Evolutionary conservation across 2,797 vertebrate genomes (phyloP).

Genomic region (Chloroceryle amazona): DNA sequence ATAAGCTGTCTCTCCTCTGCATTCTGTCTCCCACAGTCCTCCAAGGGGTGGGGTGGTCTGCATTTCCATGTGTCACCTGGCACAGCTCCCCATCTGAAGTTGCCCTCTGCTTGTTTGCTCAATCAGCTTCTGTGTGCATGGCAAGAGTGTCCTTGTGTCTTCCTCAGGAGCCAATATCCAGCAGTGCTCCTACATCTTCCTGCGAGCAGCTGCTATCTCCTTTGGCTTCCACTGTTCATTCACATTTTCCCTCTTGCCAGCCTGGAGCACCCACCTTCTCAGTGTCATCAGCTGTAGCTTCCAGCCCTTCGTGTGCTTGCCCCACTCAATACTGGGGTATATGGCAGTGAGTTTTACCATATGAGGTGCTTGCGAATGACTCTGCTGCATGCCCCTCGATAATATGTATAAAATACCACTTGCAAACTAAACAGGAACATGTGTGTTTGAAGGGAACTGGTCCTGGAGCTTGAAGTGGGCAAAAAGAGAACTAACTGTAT

Average conservation of each 20-base stretch:
- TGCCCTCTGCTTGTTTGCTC: background rate
- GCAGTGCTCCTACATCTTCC: background rate
- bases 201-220: background rate
- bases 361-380: background rate
- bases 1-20: background rate
- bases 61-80: background rate
- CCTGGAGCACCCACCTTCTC: background rate
- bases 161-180: background rate
- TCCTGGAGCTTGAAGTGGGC: background rate
- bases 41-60: background rate
- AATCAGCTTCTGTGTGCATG: background rate
- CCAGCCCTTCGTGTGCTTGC: background rate
- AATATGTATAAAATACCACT: background rate
- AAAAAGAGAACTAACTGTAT: background rate
- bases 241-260: background rate
- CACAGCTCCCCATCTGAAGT: background rate
- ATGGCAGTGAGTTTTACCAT: background rate
- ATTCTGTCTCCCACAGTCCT: background rate
- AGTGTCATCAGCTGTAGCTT: background rate
- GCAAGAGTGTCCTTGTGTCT: background rate
- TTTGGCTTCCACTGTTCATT: background rate
- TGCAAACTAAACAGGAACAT: background rate
- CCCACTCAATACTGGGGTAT: background rate
- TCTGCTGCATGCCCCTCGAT: rapidly evolving
- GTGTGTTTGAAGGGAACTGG: background rate